Base-by-base conservation (phyloP, 2,113 vertebrate genomes). In the Brevimyrus niger region DNA sequence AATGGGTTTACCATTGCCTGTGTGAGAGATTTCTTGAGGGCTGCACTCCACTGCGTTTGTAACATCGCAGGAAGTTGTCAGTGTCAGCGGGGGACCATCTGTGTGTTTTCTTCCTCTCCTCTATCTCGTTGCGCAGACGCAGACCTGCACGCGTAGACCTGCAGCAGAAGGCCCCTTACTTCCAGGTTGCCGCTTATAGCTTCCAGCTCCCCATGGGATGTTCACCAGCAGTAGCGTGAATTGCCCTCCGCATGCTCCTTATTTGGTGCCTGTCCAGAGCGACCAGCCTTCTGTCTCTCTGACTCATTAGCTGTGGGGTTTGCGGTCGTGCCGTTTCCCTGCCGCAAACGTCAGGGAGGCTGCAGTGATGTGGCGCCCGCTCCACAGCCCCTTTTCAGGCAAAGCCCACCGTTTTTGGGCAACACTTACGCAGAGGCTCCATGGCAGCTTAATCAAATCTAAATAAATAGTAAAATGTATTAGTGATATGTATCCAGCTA, bases 151-250 rank as follows among this genome's bases (percentile, higher is more conserved):
- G 17, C 50, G 10, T 86, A 87, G 50, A 51, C 85, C 85, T 87
- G 85, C 48, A 55, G 85, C 50, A 53, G 27, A 55, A 35, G 85
- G 47, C 27, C 17, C 48, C 85, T 87, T 87, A 19, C 85, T 55
- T 51, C 35, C 48, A 53, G 48, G 50, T 17, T 87, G 27, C 50
- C 85, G 48, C 85, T 87, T 87, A 53, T 87, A 87, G 85, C 85
- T 53, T 31, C 50, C 48, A 35, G 50, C 85, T 55, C 85, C 47
- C 48, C 3, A 2, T 53, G 85, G 50, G 27, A 87, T 87, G 38
- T 55, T 27, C 27, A 47, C 48, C 23, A 55, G 50, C 82, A 42
- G 76, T 82, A 86, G 21, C n/a, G 47, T 86, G 84, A 48, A 50
- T 31, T 86, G 84, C 38, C 42, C 82, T 44, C 82, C 23, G 82